A percentile compares a stretch with the other conserved stretches of the same genome.
Conservation (phyloP, 1,140 invertebrate genomes). For the Camponotus pennsylvanicus region DNA sequence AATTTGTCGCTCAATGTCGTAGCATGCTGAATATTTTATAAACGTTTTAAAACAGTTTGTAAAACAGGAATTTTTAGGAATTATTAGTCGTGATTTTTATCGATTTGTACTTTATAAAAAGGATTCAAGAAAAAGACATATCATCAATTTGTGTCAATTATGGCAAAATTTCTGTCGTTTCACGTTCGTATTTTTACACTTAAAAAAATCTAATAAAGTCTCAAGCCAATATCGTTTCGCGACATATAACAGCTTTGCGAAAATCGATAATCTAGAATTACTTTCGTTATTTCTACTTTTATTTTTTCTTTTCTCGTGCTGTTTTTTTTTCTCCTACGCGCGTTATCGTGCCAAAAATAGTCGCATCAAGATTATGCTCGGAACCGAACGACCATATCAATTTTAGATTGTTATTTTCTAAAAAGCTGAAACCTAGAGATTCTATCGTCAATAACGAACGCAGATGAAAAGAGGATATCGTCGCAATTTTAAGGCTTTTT, state of each 20-base stretch:
- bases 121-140: background rate
- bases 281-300: slow-evolving; percentile 28
- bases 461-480: slow-evolving; percentile 14
- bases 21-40: background rate
- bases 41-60: background rate
- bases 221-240: slow-evolving; percentile 17
- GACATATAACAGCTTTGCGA: slow-evolving; percentile 11
- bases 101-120: background rate
- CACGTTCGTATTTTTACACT: slow-evolving; percentile 6
- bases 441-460: slow-evolving; percentile 66
- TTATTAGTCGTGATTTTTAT: slow-evolving; percentile 1
- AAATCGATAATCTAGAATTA: slow-evolving; percentile 12
- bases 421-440: slow-evolving; percentile 35
- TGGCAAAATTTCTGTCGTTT: background rate
- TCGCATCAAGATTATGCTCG: slow-evolving; percentile 28
- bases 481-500: slow-evolving; percentile 67
- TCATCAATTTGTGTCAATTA: slow-evolving; percentile 24
- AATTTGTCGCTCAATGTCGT: background rate
- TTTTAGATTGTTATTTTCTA: slow-evolving; percentile 59
- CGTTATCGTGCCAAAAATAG: slow-evolving; percentile 20
- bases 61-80: background rate
- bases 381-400: slow-evolving; percentile 38
- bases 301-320: background rate
- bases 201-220: slow-evolving; percentile 6
- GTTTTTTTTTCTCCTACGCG: background rate